Evolutionary conservation across 2,113 vertebrate genomes (phyloP).

Genomic region (Atlantisia rogersi): DNA sequence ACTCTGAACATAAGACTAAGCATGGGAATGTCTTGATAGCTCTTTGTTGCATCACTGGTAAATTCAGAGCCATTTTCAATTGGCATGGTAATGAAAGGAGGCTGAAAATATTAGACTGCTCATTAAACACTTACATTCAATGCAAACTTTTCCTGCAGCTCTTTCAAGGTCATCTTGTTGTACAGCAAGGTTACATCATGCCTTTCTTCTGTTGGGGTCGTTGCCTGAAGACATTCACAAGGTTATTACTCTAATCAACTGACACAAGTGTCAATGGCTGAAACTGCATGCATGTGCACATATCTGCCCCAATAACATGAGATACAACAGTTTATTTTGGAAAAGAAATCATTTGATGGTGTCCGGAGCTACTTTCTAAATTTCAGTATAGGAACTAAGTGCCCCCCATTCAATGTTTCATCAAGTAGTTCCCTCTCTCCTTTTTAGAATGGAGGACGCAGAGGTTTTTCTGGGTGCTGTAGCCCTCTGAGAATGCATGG

Average conservation of each 20-base stretch:
- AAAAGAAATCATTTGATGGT: not conserved
- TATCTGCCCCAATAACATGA: not conserved
- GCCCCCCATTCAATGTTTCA: fast-evolving
- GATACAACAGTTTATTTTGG: not conserved
- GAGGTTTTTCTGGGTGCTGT: not conserved
- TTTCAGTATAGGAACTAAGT: not conserved
- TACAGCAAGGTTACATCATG: constrained; percentile 93
- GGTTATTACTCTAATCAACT: constrained; percentile 1
- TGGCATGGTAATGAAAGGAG: not conserved
- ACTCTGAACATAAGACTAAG: not conserved
- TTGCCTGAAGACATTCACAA: constrained; percentile 80
- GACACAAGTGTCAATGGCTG: not conserved
- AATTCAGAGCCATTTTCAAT: not conserved
- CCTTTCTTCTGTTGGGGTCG: constrained; percentile 89
- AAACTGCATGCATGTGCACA: not conserved
- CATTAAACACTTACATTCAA: constrained; percentile 82
- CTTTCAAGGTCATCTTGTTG: constrained; percentile 88
- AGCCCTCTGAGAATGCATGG: not conserved
- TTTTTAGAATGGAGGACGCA: not conserved
- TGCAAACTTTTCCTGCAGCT: constrained; percentile 85
- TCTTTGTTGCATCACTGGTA: not conserved
- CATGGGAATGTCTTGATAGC: not conserved
- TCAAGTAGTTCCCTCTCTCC: not conserved
- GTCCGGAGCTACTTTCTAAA: not conserved
- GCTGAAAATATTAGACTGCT: not conserved